Evolutionary conservation across 2,113 vertebrate species (phyloP), one percentile per base, ranked within the genome.

Genomic region (Callithrix jacchus): DNA sequence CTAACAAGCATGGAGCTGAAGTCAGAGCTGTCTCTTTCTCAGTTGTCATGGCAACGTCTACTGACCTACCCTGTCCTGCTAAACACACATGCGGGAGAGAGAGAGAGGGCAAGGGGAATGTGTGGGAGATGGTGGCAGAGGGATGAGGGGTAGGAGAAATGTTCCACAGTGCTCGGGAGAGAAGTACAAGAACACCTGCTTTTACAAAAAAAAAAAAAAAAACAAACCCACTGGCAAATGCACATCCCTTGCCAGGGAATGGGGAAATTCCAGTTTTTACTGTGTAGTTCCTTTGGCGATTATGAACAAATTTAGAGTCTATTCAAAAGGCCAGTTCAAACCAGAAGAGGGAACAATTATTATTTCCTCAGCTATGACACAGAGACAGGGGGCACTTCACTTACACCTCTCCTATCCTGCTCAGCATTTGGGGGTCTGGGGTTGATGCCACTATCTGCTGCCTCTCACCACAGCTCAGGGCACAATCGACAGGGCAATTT

Each of bases 301-400:
- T 30, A 64, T 77, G 71, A 87, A 35, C 14, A 95, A 80, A 92
- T 81, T 74, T 45, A 68, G 89, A 76, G 23, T 20, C 71, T 90
- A 54, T 87, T 25, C 14, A 23, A 52, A 96, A 93, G 86, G 40
- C 76, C 97, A 79, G 16, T 76, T 94, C 73, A 40, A 76, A 70
- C 73, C 42, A 47, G 30, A 74, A 35, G 8, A 95, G 23, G 0
- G 49, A 95, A 40, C 61, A 87, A 61, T 71, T 0, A 3, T 5
- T 37, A 49, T 35, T 79, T 82, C 89, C 68, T 80, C 86, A 54
- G 68, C 82, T 12, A 10, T 4, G n/a, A 47, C 35, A 13, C 16
- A 52, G 89, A 76, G 47, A 14, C 3, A 45, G 52, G 73, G 17
- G 23, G 3, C 1, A 6, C 3, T 2, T 23, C 17, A 0, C 42